Evolutionary conservation across 2,113 vertebrate genomes (phyloP).

Genomic region (Salvator merianae): DNA sequence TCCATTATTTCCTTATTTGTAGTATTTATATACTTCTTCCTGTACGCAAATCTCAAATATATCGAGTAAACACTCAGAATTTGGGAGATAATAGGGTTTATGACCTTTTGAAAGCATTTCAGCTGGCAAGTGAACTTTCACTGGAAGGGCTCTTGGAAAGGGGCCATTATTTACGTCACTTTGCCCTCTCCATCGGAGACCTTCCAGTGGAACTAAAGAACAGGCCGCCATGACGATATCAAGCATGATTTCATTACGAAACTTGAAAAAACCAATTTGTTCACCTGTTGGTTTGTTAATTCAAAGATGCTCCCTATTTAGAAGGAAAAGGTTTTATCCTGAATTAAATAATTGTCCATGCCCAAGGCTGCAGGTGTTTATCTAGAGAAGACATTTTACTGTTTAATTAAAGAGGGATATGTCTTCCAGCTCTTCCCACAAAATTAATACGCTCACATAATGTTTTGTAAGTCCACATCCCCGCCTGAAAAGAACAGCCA

Average conservation of each 20-base stretch:
- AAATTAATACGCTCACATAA: not conserved
- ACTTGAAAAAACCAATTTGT: not conserved
- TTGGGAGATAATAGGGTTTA: too few relatives aligned
- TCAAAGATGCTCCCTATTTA: not conserved
- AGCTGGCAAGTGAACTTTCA: fast-evolving
- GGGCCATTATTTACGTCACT: not conserved
- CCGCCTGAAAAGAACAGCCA: not conserved
- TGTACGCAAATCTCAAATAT: too few relatives aligned
- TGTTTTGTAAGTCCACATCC: not conserved
- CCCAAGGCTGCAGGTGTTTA: not conserved
- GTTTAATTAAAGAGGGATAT: not conserved
- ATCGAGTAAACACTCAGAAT: too few relatives aligned
- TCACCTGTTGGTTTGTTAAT: constrained; percentile 12
- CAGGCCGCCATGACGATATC: not conserved
- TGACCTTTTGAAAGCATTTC: constrained; percentile 5
- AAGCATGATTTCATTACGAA: fast-evolving
- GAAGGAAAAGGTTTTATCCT: not conserved
- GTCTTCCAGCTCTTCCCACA: not conserved
- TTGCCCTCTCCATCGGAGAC: not conserved
- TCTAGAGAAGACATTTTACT: fast-evolving
- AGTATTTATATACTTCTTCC: too few relatives aligned
- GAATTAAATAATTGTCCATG: not conserved
- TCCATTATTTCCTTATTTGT: too few relatives aligned
- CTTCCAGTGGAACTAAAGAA: not conserved
- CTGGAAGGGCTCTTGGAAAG: not conserved